These are phyloP conservation scores for Nannoperca australis DNA, from an alignment of 2,797 vertebrate species.

Conservation along the genomic window DNA sequence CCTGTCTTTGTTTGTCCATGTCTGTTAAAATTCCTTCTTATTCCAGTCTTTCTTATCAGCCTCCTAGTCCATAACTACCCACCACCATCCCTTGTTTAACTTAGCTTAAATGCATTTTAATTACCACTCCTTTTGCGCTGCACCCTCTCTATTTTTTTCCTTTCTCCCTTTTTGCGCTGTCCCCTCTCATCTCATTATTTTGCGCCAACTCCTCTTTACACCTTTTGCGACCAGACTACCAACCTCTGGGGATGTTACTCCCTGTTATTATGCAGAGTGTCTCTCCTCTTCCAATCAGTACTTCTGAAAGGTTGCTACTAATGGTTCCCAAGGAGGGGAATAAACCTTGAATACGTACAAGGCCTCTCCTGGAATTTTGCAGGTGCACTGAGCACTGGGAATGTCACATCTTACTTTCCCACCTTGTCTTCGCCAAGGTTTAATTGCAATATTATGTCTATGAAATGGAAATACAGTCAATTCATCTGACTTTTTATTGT, in stretches of 20 bases:
- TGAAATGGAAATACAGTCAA: slow-evolving; percentile 75
- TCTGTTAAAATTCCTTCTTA: slow-evolving; percentile 45
- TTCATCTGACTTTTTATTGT: slow-evolving; percentile 60
- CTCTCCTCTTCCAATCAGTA: slow-evolving; percentile 84
- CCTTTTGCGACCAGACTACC: slow-evolving; percentile 71
- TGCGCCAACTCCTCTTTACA: slow-evolving; percentile 50
- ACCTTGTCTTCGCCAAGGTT: slow-evolving; percentile 62
- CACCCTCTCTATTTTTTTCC: neutral
- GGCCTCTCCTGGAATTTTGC: slow-evolving; percentile 51
- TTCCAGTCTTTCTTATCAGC: neutral
- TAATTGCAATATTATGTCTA: slow-evolving; percentile 61
- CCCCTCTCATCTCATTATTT: slow-evolving; percentile 51
- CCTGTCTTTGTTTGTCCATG: neutral
- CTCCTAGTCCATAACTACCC: slow-evolving; percentile 21
- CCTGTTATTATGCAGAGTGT: slow-evolving; percentile 86
- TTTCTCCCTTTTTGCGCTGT: neutral
- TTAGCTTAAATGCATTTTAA: slow-evolving; percentile 73
- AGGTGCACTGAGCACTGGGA: slow-evolving; percentile 60
- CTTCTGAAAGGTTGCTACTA: slow-evolving; percentile 87
- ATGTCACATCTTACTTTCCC: slow-evolving; percentile 71
- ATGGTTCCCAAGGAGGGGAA: slow-evolving; percentile 81
- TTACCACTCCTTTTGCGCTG: slow-evolving; percentile 53
- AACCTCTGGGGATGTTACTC: slow-evolving; percentile 71
- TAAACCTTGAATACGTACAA: slow-evolving; percentile 84
- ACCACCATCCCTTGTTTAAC: slow-evolving; percentile 36